Conservation (phyloP, 2,113 vertebrate genomes). For the Chloroceryle aenea region DNA sequence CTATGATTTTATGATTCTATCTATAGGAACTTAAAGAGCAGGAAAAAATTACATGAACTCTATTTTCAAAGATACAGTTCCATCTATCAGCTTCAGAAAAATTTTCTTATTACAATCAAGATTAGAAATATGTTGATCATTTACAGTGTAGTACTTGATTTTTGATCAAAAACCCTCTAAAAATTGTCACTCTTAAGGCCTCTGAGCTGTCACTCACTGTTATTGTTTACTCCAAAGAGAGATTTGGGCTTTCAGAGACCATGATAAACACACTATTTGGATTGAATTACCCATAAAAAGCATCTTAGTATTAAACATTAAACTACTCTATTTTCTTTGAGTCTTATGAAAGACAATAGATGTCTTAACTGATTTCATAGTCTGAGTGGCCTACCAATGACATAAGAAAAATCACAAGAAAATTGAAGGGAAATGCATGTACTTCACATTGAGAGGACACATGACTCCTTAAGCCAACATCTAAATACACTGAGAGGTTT, state of each 20-base stretch:
- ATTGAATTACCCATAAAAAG: neutral
- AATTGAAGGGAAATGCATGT: neutral
- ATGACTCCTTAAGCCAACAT: neutral
- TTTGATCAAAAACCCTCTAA: neutral
- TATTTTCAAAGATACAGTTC: neutral
- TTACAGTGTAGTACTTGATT: neutral
- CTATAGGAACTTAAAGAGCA: neutral
- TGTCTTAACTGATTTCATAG: neutral
- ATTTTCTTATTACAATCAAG: neutral
- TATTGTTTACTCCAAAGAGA: neutral
- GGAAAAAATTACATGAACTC: neutral
- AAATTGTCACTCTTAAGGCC: neutral
- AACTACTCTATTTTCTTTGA: neutral
- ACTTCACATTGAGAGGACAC: neutral
- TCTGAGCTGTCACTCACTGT: neutral
- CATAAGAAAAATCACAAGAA: neutral
- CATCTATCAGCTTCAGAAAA: neutral
- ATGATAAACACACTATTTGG: neutral
- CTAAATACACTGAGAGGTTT: neutral
- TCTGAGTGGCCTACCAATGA: neutral
- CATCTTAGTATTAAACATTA: neutral
- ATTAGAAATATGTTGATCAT: neutral
- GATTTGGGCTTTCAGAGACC: neutral
- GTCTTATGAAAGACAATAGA: neutral
- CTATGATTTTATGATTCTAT: too few species aligned